A percentile compares a stretch with the other conserved stretches of the same genome.
Conservation (phyloP, 2,113 vertebrate species). For the Nerophis ophidion region DNA sequence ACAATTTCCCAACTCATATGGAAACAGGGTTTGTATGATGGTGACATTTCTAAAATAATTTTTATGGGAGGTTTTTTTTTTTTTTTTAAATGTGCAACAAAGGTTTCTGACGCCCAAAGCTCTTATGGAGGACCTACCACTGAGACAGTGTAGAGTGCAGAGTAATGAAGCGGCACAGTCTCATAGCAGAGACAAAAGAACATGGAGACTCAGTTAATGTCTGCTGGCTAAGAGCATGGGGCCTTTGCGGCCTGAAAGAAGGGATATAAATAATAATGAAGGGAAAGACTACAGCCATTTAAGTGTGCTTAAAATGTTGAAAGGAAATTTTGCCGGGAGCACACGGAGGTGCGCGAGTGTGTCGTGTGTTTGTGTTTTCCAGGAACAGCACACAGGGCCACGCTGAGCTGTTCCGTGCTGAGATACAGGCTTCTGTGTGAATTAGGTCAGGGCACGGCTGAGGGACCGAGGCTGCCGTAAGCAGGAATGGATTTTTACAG, state of each 20-base stretch:
- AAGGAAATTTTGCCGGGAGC: slow-evolving; percentile 33
- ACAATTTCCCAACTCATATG: no score
- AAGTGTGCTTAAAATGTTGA: slow-evolving; percentile 26
- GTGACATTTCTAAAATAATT: no score
- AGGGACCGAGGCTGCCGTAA: slow-evolving; percentile 47
- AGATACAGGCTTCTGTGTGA: slow-evolving; percentile 49
- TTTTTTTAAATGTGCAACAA: background rate
- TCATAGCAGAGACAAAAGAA: slow-evolving; percentile 14
- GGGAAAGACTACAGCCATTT: slow-evolving; percentile 26
- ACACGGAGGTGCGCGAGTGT: slow-evolving; percentile 52
- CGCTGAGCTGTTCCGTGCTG: slow-evolving; percentile 55
- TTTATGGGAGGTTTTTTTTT: no score
- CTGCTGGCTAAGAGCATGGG: slow-evolving; percentile 19
- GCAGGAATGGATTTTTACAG: slow-evolving; percentile 41
- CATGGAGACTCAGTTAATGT: slow-evolving; percentile 9
- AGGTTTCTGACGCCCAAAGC: background rate
- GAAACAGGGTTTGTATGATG: no score
- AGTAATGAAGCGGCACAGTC: slow-evolving; percentile 29
- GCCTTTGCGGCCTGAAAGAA: slow-evolving; percentile 19
- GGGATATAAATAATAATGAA: slow-evolving; percentile 29
- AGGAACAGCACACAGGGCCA: slow-evolving; percentile 47
- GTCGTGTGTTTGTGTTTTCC: slow-evolving; percentile 33
- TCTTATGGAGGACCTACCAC: background rate
- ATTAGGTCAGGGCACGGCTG: slow-evolving; percentile 64
- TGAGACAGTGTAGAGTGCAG: background rate